A percentile compares a stretch with the other conserved stretches of the same genome.
Conservation (phyloP, 2,113 vertebrate species). For the Geothlypis trichas region DNA sequence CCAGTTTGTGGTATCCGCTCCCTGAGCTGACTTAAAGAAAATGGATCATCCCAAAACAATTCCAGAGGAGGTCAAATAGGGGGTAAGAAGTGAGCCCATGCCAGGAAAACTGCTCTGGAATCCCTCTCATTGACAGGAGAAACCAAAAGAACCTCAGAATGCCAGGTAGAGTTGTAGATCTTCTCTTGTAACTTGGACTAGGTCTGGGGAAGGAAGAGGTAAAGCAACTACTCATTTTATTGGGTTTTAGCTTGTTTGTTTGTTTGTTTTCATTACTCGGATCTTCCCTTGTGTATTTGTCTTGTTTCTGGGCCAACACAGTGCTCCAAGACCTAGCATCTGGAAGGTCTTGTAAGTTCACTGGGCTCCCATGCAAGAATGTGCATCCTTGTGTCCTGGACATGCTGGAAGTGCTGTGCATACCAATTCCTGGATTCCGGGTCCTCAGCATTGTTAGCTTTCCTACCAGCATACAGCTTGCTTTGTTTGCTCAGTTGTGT, state of each 20-base stretch:
- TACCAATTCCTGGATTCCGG: rapidly evolving
- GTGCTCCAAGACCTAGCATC: neutral
- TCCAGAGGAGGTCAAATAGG: neutral
- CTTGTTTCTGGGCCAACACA: slow-evolving; percentile 3
- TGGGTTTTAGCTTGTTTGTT: neutral
- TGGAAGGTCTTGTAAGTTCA: slow-evolving; percentile 40
- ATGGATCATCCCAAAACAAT: neutral
- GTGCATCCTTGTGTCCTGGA: neutral
- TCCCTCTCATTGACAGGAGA: neutral
- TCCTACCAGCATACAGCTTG: neutral
- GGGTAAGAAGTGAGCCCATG: neutral
- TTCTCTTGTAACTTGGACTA: neutral
- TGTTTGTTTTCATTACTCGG: neutral
- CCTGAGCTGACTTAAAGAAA: neutral
- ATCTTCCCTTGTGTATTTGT: neutral
- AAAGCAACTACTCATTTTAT: neutral
- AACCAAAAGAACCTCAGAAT: neutral
- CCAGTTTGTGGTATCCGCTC: neutral
- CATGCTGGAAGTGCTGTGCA: neutral
- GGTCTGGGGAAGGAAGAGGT: neutral
- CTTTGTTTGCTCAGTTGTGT: slow-evolving; percentile 3
- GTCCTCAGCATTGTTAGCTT: neutral
- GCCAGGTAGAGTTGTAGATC: neutral
- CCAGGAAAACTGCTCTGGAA: neutral
- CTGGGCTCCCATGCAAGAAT: slow-evolving; percentile 40